Base-by-base conservation (phyloP, 92 coral and sea anemone genomes). In the Pocillopora meandrina region DNA sequence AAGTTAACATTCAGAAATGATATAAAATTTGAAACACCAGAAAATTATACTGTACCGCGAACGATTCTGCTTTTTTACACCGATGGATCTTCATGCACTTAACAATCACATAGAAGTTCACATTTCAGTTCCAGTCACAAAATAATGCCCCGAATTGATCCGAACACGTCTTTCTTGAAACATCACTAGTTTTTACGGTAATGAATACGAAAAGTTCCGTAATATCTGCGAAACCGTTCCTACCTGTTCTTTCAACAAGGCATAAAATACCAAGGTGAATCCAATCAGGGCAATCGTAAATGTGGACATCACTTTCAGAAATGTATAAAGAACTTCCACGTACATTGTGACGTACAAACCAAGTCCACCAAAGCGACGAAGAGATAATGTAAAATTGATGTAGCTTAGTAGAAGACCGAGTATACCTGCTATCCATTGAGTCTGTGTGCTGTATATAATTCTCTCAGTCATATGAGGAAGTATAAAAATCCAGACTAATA, bases 291-390 rank as follows among this genome's bases (percentile, higher is more conserved):
- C 78, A 10, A 91, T 85, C 0, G 90, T 52, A 69, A 95, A 93
- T 14, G 92, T 91, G 23, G 81, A 73, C 20, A 95, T 79, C 17
- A 91, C 95, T 72, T 90, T 94, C 9, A 88, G 59, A 67, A 95
- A 91, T 5, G 98, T 94, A 36, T 69, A 73, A 57, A 93, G 78
- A 1, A 95, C 97, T 66, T 95, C 95, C 23, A 93, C 73, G 84
- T 91, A 95, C 98, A 95, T 95, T 2, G 93, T 87, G 20, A 95
- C 93, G 62, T 95, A 95, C 67, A 93, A 84, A 4, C 98, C 98
- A 26, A 88, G 77, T 4, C 74, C 69, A 19, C 95, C 95, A 61
- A 89, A 55, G 18, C 94, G 93, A 23, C 95, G 92, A 31, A 94
- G 72, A 82, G 71, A 88, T 78, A 95, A 60, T 31, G 95, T 81